Percentiles rank a stretch among this genome's conserved stretches.
phyloP scores from a whole-genome alignment of 2,888 invertebrate species.

The Rhodophaea formosa region DNA sequence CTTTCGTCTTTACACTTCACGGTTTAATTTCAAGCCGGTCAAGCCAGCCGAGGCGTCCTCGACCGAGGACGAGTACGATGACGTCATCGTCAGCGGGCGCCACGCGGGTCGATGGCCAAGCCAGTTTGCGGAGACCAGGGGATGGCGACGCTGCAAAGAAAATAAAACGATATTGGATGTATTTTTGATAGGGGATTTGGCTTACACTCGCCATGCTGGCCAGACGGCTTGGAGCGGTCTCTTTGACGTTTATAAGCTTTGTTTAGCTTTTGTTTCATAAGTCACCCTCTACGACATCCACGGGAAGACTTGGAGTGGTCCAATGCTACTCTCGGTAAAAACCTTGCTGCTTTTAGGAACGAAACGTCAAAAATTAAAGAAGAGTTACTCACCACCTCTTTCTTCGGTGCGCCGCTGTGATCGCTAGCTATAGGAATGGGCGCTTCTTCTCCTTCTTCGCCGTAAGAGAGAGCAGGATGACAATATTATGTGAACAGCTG shows the following conservation, averaged over 20 bases:
- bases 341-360: too few species aligned
- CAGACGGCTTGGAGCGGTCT: too few species aligned
- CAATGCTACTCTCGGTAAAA: too few species aligned
- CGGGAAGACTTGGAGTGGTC: too few species aligned
- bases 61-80: slow-evolving; percentile 1
- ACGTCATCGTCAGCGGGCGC: slow-evolving; percentile 6
- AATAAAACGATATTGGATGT: too few species aligned
- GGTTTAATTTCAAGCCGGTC: background rate
- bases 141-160: slow-evolving; percentile 2
- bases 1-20: background rate
- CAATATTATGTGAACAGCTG: slow-evolving; percentile 51
- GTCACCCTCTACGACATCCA: too few species aligned
- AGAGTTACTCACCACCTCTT: slow-evolving; percentile 43
- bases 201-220: too few species aligned
- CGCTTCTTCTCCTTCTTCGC: slow-evolving; percentile 46
- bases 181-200: too few species aligned
- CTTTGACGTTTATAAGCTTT: too few species aligned
- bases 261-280: too few species aligned
- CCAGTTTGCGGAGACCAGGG: background rate
- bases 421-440: slow-evolving; percentile 62
- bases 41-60: slow-evolving; percentile 1
- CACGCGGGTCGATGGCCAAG: background rate
- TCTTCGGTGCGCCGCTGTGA: slow-evolving; percentile 48
- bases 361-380: too few species aligned
- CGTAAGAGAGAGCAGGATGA: slow-evolving; percentile 62